Evolutionary conservation across 2,797 vertebrate species (phyloP), one percentile per base, ranked within the genome.

Genomic region (Chelon auratus): DNA sequence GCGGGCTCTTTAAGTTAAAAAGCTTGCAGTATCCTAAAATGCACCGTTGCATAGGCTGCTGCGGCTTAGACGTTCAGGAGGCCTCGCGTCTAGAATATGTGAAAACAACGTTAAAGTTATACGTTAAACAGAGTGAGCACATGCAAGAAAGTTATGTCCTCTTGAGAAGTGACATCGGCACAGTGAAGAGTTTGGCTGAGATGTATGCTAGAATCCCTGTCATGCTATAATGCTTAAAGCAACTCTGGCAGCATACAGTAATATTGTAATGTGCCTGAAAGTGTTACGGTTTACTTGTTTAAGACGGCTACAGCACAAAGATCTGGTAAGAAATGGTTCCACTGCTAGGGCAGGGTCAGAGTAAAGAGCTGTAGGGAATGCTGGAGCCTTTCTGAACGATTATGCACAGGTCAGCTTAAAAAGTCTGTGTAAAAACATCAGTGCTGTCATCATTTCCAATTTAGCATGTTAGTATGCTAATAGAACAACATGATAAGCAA

Each of bases 11-110:
- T 80, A 68, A 57, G 80, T 75, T 1, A 33, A 68, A 26, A 26
- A 26, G 68, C 63, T 33, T 37, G 17, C 17, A 20, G 62, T 51
- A 57, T 67, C 57, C 65, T 68, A 77, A 86, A 78, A 72, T n/a
- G 42, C 33, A 24, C 72, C 26, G 65, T 62, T 62, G 37, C 54
- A 54, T 36, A 36, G 14, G 14, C 40, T 59, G 67, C 54, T 48
- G 48, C 7, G 51, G 54, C 56, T 39, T 76, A 66, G 53, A 43
- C 24, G 2, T 50, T 17, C 43, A 20, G 66, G 39, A 43, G n/a
- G 45, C 37, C 4, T 60, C 42, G 18, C 24, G 39, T 10, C 22
- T n/a, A 50, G 59, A 64, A 15, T 15, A 45, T 33, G 47, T 1
- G 14, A 15, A 43, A 15, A 14, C 40, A 55, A 77, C 3, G 1